Evolutionary conservation across 2,797 vertebrate species (phyloP).

Genomic region (Ctenopoma kingsleyae): DNA sequence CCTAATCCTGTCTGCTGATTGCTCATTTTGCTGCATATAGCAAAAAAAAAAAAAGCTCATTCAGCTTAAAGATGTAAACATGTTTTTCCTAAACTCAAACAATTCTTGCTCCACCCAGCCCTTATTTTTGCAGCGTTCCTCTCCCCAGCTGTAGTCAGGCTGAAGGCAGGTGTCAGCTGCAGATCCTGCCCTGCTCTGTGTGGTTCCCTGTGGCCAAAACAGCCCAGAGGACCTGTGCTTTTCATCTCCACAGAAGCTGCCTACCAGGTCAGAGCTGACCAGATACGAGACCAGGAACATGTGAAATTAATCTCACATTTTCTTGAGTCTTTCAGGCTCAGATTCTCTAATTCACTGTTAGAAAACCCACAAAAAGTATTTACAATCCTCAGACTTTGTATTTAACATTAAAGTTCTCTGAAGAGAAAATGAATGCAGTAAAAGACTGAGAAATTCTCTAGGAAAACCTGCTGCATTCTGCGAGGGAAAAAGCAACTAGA

Average conservation of each 20-base stretch:
- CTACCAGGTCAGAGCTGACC: slow-evolving; percentile 52
- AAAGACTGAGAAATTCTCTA: slow-evolving; percentile 1
- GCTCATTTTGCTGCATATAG: slow-evolving; percentile 34
- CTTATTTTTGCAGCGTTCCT: slow-evolving; percentile 31
- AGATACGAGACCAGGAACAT: slow-evolving; percentile 55
- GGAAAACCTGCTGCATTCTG: slow-evolving; percentile 9
- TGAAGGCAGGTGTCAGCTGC: slow-evolving; percentile 61
- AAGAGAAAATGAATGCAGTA: not conserved
- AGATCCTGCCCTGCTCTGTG: slow-evolving; percentile 40
- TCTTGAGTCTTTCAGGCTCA: not conserved
- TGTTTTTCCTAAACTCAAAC: slow-evolving; percentile 15
- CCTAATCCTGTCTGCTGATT: slow-evolving; percentile 42
- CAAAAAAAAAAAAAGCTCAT: not conserved
- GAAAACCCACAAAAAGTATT: not conserved
- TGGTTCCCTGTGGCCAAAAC: slow-evolving; percentile 49
- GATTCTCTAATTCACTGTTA: not conserved
- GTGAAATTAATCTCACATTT: slow-evolving; percentile 58
- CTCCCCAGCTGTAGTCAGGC: slow-evolving; percentile 31
- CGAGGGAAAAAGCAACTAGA: not conserved
- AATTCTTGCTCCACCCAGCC: slow-evolving; percentile 32
- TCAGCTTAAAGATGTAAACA: not conserved
- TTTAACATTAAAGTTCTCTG: too few species aligned
- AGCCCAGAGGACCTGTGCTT: slow-evolving; percentile 49
- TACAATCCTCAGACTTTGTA: too few species aligned
- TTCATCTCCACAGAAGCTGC: slow-evolving; percentile 68